phyloP scores from a whole-genome alignment of 2,797 vertebrate genomes.

The Neopelma chrysocephalum region DNA sequence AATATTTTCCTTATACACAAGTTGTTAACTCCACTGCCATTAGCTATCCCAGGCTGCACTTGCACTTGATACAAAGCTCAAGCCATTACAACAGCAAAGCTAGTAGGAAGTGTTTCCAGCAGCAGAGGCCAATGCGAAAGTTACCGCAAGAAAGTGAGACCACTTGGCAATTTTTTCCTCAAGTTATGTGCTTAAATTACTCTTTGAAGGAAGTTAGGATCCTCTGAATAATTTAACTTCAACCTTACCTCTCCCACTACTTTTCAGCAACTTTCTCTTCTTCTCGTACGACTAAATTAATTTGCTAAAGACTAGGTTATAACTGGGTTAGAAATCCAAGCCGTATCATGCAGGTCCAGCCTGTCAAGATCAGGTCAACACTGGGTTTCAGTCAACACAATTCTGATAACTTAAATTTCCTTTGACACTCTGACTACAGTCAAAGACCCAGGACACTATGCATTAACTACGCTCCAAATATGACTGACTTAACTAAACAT shows the following conservation, averaged over 20 bases:
- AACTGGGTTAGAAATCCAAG: slow-evolving; percentile 77
- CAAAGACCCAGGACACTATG: slow-evolving; percentile 60
- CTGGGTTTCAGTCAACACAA: slow-evolving; percentile 75
- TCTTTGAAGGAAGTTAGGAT: slow-evolving; percentile 66
- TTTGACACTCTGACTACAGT: slow-evolving; percentile 69
- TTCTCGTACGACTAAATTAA: slow-evolving; percentile 69
- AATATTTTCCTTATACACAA: slow-evolving; percentile 47
- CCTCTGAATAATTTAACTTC: slow-evolving; percentile 77
- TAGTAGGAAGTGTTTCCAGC: slow-evolving; percentile 63
- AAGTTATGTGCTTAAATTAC: slow-evolving; percentile 74
- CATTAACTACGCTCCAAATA: slow-evolving; percentile 72
- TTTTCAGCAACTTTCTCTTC: slow-evolving; percentile 73
- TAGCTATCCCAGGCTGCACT: slow-evolving; percentile 59
- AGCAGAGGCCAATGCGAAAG: slow-evolving; percentile 58
- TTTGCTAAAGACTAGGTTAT: slow-evolving; percentile 73
- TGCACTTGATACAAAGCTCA: slow-evolving; percentile 55
- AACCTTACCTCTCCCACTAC: slow-evolving; percentile 68
- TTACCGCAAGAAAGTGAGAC: slow-evolving; percentile 55
- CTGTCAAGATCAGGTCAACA: slow-evolving; percentile 80
- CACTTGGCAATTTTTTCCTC: slow-evolving; percentile 34
- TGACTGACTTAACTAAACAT: slow-evolving; percentile 68
- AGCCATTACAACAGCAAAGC: slow-evolving; percentile 63
- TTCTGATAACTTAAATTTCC: slow-evolving; percentile 69
- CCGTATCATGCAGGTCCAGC: slow-evolving; percentile 82
- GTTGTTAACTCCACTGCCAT: slow-evolving; percentile 51